These are phyloP conservation scores for Chamaetylas fuelleborni DNA, from an alignment of 2,113 vertebrate genomes.

Conservation along the genomic window DNA sequence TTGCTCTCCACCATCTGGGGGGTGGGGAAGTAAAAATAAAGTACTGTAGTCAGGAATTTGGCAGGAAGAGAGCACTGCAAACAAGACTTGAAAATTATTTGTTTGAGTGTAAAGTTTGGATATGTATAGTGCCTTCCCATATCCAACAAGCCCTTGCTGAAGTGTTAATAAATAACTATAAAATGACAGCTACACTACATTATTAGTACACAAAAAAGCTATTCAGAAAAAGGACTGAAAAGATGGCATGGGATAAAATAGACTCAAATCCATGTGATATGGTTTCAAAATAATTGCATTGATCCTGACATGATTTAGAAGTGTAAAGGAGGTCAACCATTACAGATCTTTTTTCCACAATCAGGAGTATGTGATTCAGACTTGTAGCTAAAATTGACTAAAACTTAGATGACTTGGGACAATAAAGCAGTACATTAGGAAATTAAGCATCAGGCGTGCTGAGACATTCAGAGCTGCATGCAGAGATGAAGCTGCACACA, in stretches of 20 bases:
- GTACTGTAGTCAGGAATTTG: neutral
- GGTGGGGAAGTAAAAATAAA: neutral
- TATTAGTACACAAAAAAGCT: neutral
- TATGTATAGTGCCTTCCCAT: neutral
- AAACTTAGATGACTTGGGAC: neutral
- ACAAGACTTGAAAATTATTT: neutral
- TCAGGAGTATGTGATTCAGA: neutral
- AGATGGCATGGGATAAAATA: neutral
- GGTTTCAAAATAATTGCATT: neutral
- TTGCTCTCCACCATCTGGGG: neutral
- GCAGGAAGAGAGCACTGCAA: neutral
- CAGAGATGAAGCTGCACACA: slow-evolving; percentile 20
- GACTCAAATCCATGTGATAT: neutral
- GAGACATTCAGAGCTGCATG: slow-evolving; percentile 11
- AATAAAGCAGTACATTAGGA: neutral
- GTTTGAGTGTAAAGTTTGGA: neutral
- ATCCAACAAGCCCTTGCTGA: neutral
- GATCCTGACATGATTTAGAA: neutral
- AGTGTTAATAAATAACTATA: neutral
- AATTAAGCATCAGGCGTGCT: slow-evolving; percentile 7
- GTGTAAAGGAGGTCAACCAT: slow-evolving; percentile 1
- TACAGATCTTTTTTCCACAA: neutral
- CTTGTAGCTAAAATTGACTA: neutral
- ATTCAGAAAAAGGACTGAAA: neutral
- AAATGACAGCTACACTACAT: neutral